phyloP scores from a whole-genome alignment of 2,888 invertebrate species.

The Dasypolia templi region DNA sequence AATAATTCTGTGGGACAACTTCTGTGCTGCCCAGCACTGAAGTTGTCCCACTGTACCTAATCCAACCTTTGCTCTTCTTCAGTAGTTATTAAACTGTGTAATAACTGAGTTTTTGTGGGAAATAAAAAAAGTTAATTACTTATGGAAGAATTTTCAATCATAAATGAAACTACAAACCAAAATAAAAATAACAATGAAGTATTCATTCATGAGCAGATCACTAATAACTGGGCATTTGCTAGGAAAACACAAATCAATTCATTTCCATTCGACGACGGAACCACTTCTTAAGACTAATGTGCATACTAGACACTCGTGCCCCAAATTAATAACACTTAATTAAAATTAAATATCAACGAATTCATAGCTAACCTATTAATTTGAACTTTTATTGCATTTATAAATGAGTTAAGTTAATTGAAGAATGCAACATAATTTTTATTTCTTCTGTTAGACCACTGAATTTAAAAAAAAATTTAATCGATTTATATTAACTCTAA shows the following conservation, averaged over 20 bases:
- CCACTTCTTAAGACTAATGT: neutral
- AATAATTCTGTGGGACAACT: neutral
- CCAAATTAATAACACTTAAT: constrained; percentile 22
- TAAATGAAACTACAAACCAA: neutral
- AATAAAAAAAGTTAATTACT: too few relatives aligned
- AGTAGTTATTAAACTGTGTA: too few relatives aligned
- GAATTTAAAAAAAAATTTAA: too few relatives aligned
- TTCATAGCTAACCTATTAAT: constrained; percentile 15
- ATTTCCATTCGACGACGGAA: constrained; percentile 8
- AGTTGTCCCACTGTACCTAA: too few relatives aligned
- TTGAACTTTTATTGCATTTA: constrained; percentile 35
- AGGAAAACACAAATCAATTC: neutral
- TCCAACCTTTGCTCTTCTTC: too few relatives aligned
- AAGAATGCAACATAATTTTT: constrained; percentile 20
- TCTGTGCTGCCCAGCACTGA: too few relatives aligned
- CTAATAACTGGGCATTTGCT: neutral
- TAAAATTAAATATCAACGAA: constrained; percentile 36
- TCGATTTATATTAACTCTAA: neutral
- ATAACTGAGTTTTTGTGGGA: too few relatives aligned
- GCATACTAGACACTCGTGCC: neutral
- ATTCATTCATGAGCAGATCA: too few relatives aligned
- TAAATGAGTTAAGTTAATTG: constrained; percentile 33
- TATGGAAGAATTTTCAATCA: neutral
- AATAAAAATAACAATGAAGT: neutral
- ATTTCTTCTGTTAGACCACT: constrained; percentile 5